Conservation (phyloP, 2,797 vertebrate species). For the Florisuga fusca region DNA sequence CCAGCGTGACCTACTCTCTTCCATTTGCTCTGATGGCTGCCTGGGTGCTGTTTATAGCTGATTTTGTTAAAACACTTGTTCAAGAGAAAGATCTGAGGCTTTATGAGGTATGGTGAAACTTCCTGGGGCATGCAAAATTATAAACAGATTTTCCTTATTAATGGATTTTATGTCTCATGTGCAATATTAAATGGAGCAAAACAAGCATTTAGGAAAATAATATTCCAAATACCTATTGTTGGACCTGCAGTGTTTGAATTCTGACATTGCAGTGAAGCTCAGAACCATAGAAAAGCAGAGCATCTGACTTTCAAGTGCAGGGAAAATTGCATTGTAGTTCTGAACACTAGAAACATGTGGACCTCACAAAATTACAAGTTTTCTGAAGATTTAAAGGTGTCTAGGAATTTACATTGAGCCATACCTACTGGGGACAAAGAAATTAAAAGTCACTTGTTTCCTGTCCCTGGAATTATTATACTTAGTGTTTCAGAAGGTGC, state of each 20-base stretch:
- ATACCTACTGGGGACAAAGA: background rate
- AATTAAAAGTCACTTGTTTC: conserved; percentile 47
- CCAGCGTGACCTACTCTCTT: conserved; percentile 92
- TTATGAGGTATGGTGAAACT: conserved; percentile 87
- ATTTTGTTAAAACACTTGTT: conserved; percentile 96
- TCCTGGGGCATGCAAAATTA: conserved; percentile 33
- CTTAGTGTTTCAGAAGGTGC: conserved; percentile 63
- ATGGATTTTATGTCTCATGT: background rate
- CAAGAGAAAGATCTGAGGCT: conserved; percentile 95
- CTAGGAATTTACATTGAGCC: conserved; percentile 31
- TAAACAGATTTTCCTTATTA: conserved; percentile 41
- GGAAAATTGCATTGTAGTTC: background rate
- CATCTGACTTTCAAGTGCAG: background rate
- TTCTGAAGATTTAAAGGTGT: conserved; percentile 29
- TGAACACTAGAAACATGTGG: background rate
- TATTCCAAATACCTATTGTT: background rate
- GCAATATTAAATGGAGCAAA: conserved; percentile 2
- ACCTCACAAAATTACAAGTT: background rate
- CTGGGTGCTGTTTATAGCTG: conserved; percentile 94
- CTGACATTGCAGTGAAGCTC: background rate
- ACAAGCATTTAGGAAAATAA: conserved; percentile 32
- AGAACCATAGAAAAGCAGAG: background rate
- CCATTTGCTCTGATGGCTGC: conserved; percentile 94
- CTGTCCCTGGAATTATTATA: conserved; percentile 16
- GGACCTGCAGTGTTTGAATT: conserved; percentile 20